A percentile compares a stretch with the other conserved stretches of the same genome.
Conservation (phyloP, 2,113 vertebrate genomes). For the Amblyopsis rosae region DNA sequence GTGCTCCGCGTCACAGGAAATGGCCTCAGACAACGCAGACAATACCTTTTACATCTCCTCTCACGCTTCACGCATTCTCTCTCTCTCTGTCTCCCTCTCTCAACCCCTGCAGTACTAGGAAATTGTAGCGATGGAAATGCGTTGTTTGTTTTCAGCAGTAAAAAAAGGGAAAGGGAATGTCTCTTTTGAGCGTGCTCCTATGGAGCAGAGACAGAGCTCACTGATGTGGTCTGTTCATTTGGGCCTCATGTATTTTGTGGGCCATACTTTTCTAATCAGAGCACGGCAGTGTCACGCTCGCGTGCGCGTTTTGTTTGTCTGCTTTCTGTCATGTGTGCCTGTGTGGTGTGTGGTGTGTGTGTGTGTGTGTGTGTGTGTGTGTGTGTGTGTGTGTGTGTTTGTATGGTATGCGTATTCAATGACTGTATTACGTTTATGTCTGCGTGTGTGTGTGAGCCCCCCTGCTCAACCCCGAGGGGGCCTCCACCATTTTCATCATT, state of each 20-base stretch:
- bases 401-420: not conserved
- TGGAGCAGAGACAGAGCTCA: conserved; percentile 53
- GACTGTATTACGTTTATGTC: not conserved
- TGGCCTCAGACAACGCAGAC: not conserved
- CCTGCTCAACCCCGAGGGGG: conserved; percentile 46
- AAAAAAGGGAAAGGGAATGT: conserved; percentile 19
- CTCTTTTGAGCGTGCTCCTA: conserved; percentile 19
- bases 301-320: conserved; percentile 27
- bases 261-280: conserved; percentile 69
- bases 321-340: conserved; percentile 23
- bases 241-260: conserved; percentile 54
- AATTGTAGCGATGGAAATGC: conserved; percentile 47
- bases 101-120: conserved; percentile 17
- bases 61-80: not conserved
- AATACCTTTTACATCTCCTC: conserved; percentile 1
- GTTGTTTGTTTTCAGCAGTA: conserved; percentile 44
- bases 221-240: conserved; percentile 62
- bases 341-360: conserved; percentile 16
- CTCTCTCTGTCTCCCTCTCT: not conserved
- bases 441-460: conserved; percentile 12
- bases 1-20: too few species aligned
- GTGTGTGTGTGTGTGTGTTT: conserved; percentile 29
- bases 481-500: conserved; percentile 66
- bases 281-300: conserved; percentile 52
- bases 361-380: conserved; percentile 19